Conservation (phyloP, 1,140 invertebrate species). For the Heliconius hewitsoni region DNA sequence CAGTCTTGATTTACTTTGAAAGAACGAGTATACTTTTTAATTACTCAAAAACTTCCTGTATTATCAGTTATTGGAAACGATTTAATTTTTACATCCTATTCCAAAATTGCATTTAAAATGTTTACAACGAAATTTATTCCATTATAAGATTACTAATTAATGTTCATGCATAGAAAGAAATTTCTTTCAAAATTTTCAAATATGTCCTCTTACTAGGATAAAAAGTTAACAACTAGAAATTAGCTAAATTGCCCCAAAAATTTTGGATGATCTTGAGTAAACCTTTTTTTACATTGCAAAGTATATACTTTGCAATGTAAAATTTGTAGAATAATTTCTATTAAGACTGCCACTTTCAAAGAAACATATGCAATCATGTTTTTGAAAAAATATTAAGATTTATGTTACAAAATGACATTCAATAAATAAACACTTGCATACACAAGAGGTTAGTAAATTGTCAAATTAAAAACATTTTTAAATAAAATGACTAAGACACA, state of each 20-base stretch:
- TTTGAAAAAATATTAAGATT: background rate
- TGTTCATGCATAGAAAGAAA: background rate
- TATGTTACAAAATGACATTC: background rate
- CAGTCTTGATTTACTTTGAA: conserved; percentile 1
- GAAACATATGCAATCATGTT: background rate
- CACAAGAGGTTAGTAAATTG: too few relatives aligned
- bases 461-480: too few relatives aligned
- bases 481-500: too few relatives aligned
- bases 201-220: background rate
- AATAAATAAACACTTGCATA: background rate
- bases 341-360: background rate
- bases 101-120: conserved; percentile 34
- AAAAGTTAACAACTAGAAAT: background rate
- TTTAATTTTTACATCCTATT: conserved; percentile 23
- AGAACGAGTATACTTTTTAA: background rate
- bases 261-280: background rate
- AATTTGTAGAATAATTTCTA: background rate
- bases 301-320: background rate
- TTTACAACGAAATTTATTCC: conserved; percentile 25
- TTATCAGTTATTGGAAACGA: conserved; percentile 6
- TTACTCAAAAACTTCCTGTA: background rate
- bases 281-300: background rate
- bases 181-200: background rate
- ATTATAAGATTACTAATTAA: background rate
- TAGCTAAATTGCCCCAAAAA: too few relatives aligned